phyloP scores from a whole-genome alignment of 2,113 vertebrate species.

The Micronycteris hirsuta region DNA sequence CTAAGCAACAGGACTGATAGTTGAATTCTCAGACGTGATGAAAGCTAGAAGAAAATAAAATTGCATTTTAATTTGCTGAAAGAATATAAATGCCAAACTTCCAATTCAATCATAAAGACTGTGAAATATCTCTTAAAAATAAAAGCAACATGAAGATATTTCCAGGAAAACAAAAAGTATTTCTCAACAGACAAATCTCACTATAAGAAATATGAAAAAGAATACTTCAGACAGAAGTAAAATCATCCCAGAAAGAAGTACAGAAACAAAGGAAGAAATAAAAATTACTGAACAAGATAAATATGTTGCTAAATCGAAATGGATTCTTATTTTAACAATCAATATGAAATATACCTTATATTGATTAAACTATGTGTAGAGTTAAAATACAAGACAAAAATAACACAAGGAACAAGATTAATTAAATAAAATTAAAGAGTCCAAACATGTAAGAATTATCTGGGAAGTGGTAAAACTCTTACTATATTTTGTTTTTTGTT shows the following conservation, averaged over 20 bases:
- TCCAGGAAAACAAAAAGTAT: background rate
- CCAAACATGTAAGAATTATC: background rate
- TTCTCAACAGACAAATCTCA: background rate
- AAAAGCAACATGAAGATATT: slow-evolving; percentile 9
- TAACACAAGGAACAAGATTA: background rate
- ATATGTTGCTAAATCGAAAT: background rate
- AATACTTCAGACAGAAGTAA: background rate
- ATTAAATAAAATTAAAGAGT: background rate
- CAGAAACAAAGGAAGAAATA: background rate
- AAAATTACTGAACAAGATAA: background rate
- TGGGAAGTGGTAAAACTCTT: background rate
- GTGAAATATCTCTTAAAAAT: background rate
- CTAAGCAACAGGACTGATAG: background rate
- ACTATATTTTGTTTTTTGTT: background rate
- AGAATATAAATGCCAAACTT: slow-evolving; percentile 5
- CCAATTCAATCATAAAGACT: background rate
- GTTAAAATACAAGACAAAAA: background rate
- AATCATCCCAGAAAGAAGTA: background rate
- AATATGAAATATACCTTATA: background rate
- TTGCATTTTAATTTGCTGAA: background rate
- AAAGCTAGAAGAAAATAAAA: background rate
- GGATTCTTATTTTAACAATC: background rate
- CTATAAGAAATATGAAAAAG: background rate
- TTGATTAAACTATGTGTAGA: background rate
- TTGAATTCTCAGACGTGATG: background rate